phyloP scores from a whole-genome alignment of 2,113 vertebrate species.

The Struthio camelus region DNA sequence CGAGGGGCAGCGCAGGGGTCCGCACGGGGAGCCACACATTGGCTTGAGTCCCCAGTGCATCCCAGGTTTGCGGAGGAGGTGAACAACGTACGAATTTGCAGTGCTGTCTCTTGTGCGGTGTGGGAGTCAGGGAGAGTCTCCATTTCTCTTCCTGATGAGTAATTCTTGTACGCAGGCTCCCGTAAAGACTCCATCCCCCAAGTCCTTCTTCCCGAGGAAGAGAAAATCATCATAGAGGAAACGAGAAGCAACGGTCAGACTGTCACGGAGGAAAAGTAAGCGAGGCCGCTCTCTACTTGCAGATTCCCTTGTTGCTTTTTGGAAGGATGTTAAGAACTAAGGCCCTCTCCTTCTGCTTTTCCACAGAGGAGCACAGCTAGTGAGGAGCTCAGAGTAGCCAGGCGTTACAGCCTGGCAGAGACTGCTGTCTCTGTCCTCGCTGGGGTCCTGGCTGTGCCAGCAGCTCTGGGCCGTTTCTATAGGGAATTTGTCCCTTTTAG shows the following conservation, averaged over 20 bases:
- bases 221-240: conserved; percentile 97
- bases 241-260: conserved; percentile 95
- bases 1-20: no score
- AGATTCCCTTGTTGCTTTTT: neutral
- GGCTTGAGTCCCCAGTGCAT: neutral
- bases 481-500: neutral
- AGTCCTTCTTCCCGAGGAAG: conserved; percentile 94
- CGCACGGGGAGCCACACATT: neutral
- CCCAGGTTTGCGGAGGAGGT: neutral
- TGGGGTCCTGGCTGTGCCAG: neutral
- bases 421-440: neutral
- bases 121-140: neutral
- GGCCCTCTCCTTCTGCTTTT: neutral
- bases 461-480: neutral
- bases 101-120: neutral
- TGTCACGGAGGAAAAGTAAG: conserved; percentile 94
- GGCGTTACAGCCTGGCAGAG: neutral
- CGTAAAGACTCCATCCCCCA: conserved; percentile 91
- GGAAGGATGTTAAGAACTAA: neutral
- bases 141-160: neutral
- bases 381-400: neutral
- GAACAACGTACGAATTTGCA: neutral
- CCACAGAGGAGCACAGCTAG: neutral
- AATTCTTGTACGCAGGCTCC: conserved; percentile 72
- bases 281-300: neutral